Evolutionary conservation across 1,140 invertebrate genomes (phyloP).

Genomic region (Meloidogyne floridensis): DNA sequence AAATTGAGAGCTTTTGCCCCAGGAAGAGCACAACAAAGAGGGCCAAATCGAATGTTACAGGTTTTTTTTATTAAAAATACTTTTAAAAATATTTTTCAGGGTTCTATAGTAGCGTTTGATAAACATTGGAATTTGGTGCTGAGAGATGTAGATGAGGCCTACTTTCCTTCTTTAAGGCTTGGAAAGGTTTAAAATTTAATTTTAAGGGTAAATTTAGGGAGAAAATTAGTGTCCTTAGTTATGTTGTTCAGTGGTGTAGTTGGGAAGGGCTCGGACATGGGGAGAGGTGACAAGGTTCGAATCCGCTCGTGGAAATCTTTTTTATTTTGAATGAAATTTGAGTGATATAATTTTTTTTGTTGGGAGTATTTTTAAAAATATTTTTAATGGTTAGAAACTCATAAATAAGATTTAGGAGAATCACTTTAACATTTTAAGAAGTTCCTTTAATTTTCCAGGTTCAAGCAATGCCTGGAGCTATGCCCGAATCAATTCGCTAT

Average conservation of each 20-base stretch:
- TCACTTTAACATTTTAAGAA: not conserved
- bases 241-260: not conserved
- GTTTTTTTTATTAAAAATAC: not conserved
- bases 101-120: conserved; percentile 83
- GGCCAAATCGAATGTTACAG: conserved; percentile 39
- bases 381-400: not conserved
- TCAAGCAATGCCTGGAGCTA: conserved; percentile 29
- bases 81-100: conserved; percentile 64
- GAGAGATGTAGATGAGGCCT: conserved; percentile 82
- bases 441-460: conserved; percentile 8
- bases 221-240: too few species aligned
- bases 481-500: conserved; percentile 67
- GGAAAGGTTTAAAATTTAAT: conserved; percentile 14
- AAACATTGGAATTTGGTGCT: conserved; percentile 91
- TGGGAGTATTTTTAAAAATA: not conserved
- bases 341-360: not conserved
- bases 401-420: too few species aligned
- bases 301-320: not conserved
- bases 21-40: conserved; percentile 16
- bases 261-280: not conserved
- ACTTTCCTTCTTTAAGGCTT: conserved; percentile 39
- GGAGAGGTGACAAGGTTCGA: not conserved
- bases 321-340: too few species aligned
- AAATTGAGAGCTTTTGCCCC: conserved; percentile 31
- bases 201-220: too few species aligned